These are phyloP conservation scores for Drosophila mulleri DNA, from an alignment of 2,888 invertebrate species.

Conservation along the genomic window DNA sequence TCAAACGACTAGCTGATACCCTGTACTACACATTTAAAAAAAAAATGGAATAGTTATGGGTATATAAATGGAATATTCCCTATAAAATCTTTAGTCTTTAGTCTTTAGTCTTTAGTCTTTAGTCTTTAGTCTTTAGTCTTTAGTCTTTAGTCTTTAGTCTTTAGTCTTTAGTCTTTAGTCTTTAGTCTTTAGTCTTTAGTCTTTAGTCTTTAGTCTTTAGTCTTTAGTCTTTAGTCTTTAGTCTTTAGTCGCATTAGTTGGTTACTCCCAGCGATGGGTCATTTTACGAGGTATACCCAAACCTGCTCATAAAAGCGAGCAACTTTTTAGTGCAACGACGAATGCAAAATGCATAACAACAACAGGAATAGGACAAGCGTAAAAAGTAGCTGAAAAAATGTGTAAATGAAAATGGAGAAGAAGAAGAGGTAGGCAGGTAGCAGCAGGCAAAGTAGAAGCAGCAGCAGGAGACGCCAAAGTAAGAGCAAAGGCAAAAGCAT, in stretches of 20 bases:
- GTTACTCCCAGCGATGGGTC: background rate
- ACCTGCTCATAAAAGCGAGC: conserved; percentile 37
- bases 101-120: conserved; percentile 1
- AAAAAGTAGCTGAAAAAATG: conserved; percentile 15
- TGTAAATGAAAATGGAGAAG: conserved; percentile 33
- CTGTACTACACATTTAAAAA: background rate
- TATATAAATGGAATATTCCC: no score
- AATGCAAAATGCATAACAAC: conserved; percentile 54
- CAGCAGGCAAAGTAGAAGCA: conserved; percentile 8
- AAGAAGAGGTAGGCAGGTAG: conserved; percentile 22
- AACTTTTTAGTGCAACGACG: conserved; percentile 48
- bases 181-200: background rate
- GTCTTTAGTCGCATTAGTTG: no score
- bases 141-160: background rate
- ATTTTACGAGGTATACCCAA: conserved; percentile 21
- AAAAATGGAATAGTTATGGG: no score
- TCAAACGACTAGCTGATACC: background rate
- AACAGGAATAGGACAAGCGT: conserved; percentile 19
- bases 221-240: background rate
- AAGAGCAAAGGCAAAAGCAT: conserved; percentile 8
- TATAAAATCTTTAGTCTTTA: no score
- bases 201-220: background rate
- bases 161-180: background rate
- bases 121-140: conserved; percentile 1
- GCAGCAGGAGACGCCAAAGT: conserved; percentile 13